phyloP scores from a whole-genome alignment of 2,888 invertebrate genomes.

The Lasioglossum pauxillum region DNA sequence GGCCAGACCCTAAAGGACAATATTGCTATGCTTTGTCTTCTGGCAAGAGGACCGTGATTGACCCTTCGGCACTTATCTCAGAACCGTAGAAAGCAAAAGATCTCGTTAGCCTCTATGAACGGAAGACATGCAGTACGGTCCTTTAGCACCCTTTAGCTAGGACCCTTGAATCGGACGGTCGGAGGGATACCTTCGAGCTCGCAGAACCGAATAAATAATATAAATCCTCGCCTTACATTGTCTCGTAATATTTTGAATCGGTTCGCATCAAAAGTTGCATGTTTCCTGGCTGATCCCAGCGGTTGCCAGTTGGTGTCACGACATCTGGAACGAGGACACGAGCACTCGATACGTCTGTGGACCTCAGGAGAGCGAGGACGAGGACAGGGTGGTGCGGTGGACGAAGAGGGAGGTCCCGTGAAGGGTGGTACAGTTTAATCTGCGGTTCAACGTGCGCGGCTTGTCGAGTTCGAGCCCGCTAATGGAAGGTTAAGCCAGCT shows the following conservation, averaged over 20 bases:
- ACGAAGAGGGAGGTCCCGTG: slow-evolving; percentile 15
- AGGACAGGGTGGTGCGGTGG: not conserved
- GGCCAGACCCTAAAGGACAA: not conserved
- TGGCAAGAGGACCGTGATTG: not conserved
- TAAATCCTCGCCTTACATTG: no score
- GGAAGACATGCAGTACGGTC: no score
- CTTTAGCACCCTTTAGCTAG: no score
- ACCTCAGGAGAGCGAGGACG: slow-evolving; percentile 5
- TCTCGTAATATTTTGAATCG: no score
- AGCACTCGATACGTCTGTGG: slow-evolving; percentile 38
- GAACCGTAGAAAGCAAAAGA: no score
- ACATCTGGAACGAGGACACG: slow-evolving; percentile 53
- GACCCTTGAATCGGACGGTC: no score
- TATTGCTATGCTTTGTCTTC: not conserved
- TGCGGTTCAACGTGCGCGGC: slow-evolving; percentile 68
- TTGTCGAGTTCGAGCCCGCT: slow-evolving; percentile 70
- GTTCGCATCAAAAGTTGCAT: not conserved
- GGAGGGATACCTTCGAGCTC: no score
- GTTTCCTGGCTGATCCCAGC: not conserved
- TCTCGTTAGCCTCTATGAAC: no score
- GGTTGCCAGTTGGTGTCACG: not conserved
- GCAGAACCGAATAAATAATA: no score
- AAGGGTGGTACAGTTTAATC: slow-evolving; percentile 62
- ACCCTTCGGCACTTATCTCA: no score
- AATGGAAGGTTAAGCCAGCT: slow-evolving; percentile 78